Evolutionary conservation across 2,797 vertebrate genomes (phyloP), one percentile per base, ranked within the genome.

Genomic region (Ptychadena robeensis): DNA sequence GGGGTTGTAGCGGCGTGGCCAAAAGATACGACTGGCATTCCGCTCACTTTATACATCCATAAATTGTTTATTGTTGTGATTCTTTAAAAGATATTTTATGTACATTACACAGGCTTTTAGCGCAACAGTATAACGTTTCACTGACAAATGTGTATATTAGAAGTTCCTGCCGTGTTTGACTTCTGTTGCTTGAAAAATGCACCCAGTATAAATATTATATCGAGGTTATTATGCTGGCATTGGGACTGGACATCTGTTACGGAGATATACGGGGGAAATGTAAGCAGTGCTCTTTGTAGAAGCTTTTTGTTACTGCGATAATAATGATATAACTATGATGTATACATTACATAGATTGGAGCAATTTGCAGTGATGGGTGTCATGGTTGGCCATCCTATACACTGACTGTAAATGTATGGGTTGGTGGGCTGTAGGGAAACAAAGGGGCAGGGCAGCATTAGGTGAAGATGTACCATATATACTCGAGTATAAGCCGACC

Each of bases 131-230:
- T 80, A 79, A 79, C 30, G 31, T 84, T 80, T 77, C 81, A 80
- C 73, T 15, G 64, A 68, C 66, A 22, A 44, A 35, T 80, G 70
- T 73, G 63, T 84, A 73, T 75, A 73, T 79, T 79, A 73, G 31
- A 73, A 34, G 44, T 83, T 79, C 76, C 70, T 59, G 40, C 38
- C 11, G 34, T 80, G 82, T 74, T 80, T 80, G 82, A 68, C 69
- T 84, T 84, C 76, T 82, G 73, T 82, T 82, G 68, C 73, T 65
- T 72, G 66, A 82, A 72, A 71, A 83, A 73, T 79, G 68, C 22
- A 2, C 68, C 31, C 61, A 73, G 48, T 83, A 69, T 83, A 83
- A 83, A 83, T 79, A 83, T 79, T 83, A 79, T 64, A 79, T 73
- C 74, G 35, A 79, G 59, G 32, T 72, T 79, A 66, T 73, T 79